Percentiles rank a stretch among this genome's conserved stretches.
Conservation (phyloP, 2,797 vertebrate species). For the Gallinago nigripennis region DNA sequence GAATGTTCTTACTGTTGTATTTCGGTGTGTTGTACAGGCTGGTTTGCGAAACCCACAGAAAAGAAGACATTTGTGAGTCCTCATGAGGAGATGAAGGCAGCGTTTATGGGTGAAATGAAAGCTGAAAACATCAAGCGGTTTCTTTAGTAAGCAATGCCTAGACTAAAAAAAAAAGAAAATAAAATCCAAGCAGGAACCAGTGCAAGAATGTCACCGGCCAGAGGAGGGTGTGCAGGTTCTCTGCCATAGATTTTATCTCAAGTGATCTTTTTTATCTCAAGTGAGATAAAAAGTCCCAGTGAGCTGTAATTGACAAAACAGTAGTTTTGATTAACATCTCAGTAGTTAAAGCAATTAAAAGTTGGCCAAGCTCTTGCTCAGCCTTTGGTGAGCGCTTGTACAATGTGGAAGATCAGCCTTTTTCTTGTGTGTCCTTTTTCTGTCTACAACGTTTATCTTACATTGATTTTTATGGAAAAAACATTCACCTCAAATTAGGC, state of each 20-base stretch:
- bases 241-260: not conserved
- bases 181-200: not conserved
- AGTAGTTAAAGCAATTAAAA: not conserved
- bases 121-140: slow-evolving; percentile 86
- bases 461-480: not conserved
- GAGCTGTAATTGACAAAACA: not conserved
- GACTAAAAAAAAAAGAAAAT: not conserved
- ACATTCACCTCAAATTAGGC: not conserved
- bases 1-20: not conserved
- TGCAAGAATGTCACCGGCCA: not conserved
- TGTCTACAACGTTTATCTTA: not conserved
- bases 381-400: not conserved
- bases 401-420: not conserved
- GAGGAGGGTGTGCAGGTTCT: not conserved
- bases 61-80: not conserved
- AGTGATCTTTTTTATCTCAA: not conserved
- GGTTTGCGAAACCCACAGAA: slow-evolving; percentile 82
- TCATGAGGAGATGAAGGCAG: slow-evolving; percentile 72
- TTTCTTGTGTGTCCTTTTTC: not conserved
- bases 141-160: slow-evolving; percentile 77
- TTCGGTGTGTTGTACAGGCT: slow-evolving; percentile 79
- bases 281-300: not conserved
- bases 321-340: not conserved
- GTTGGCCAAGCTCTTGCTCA: not conserved
- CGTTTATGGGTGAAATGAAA: slow-evolving; percentile 88